A percentile compares a stretch with the other conserved stretches of the same genome.
phyloP scores from a whole-genome alignment of 1,140 invertebrate species.

The Contarinia nasturtii region DNA sequence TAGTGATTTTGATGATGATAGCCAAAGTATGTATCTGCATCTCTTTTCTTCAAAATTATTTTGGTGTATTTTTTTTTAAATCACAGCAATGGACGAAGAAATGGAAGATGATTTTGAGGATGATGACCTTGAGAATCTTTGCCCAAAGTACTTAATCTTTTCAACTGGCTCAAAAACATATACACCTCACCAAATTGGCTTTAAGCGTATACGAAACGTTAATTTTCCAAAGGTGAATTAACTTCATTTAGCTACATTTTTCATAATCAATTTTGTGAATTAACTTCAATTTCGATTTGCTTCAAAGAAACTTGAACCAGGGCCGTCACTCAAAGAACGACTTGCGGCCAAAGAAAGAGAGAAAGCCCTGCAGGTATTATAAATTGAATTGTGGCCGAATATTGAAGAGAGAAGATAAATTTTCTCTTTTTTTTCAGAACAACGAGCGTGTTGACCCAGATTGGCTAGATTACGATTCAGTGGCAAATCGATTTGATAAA shows the following conservation, averaged over 20 bases:
- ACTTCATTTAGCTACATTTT: background rate
- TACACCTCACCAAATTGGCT: constrained; percentile 72
- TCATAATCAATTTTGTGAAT: constrained; percentile 2
- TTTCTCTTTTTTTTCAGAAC: constrained; percentile 5
- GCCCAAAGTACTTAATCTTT: constrained; percentile 61
- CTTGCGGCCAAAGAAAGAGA: constrained; percentile 35
- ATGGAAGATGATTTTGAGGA: constrained; percentile 18
- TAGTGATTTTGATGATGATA: constrained; percentile 1
- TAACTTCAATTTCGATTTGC: background rate
- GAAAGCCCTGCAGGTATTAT: constrained; percentile 26
- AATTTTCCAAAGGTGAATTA: too few species aligned
- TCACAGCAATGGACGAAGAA: constrained; percentile 7
- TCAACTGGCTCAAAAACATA: constrained; percentile 71
- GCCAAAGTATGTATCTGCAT: background rate
- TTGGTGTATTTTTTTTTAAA: too few species aligned
- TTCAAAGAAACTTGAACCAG: constrained; percentile 38
- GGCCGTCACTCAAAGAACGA: constrained; percentile 44
- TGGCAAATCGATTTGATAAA: constrained; percentile 53
- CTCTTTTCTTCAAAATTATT: too few species aligned
- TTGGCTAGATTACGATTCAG: constrained; percentile 47
- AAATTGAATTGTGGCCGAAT: too few species aligned
- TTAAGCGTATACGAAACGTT: constrained; percentile 58
- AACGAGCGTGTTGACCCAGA: constrained; percentile 32
- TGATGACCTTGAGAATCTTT: constrained; percentile 27
- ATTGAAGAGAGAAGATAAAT: too few species aligned